A percentile compares a stretch with the other conserved stretches of the same genome.
Conservation (phyloP, 2,888 invertebrate genomes). For the Rhingia rostrata region DNA sequence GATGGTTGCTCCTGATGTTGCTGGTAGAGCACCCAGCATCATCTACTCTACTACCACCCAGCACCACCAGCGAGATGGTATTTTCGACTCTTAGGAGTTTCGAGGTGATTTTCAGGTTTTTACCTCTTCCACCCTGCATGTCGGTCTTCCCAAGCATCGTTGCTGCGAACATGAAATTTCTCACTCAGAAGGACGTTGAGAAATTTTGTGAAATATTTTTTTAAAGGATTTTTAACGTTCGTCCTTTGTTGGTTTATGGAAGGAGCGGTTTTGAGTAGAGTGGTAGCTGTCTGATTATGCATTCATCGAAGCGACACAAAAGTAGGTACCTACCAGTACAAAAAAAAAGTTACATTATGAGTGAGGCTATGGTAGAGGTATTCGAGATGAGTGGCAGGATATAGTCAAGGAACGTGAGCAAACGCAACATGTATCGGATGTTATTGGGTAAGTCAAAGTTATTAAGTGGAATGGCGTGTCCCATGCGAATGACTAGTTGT, state of each 20-base stretch:
- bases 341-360: neutral
- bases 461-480: neutral
- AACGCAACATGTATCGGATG: slow-evolving; percentile 30
- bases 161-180: slow-evolving; percentile 43
- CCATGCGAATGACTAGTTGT: too few relatives aligned
- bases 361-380: neutral
- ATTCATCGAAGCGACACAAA: slow-evolving; percentile 40
- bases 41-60: neutral
- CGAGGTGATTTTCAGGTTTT: slow-evolving; percentile 45
- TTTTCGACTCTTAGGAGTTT: slow-evolving; percentile 39
- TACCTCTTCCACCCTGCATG: slow-evolving; percentile 18
- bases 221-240: slow-evolving; percentile 27
- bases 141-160: neutral
- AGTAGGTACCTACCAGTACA: slow-evolving; percentile 11
- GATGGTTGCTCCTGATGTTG: slow-evolving; percentile 34
- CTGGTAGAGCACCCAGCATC: slow-evolving; percentile 8
- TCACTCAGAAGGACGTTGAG: slow-evolving; percentile 25
- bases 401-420: slow-evolving; percentile 20
- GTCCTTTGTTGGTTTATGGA: neutral
- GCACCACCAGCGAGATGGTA: slow-evolving; percentile 35
- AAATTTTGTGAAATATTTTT: slow-evolving; percentile 33
- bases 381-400: neutral
- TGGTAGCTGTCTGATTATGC: slow-evolving; percentile 49
- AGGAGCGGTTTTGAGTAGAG: slow-evolving; percentile 11
- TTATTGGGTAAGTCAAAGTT: slow-evolving; percentile 4